Evolutionary conservation across 2,113 vertebrate species (phyloP).

Genomic region (Pelobates fuscus): DNA sequence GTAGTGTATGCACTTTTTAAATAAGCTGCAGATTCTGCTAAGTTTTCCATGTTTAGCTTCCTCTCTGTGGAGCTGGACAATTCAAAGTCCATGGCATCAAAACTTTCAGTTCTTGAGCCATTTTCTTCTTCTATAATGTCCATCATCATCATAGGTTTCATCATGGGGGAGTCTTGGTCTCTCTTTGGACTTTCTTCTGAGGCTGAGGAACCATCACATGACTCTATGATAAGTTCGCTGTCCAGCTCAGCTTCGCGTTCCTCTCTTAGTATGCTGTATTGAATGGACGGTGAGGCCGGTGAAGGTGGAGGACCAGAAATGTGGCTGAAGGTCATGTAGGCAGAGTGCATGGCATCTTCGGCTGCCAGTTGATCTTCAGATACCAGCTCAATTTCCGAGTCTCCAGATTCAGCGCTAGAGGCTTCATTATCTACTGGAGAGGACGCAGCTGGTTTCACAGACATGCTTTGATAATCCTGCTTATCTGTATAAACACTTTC

Average conservation of each 20-base stretch:
- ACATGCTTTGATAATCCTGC: constrained; percentile 51
- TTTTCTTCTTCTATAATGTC: constrained; percentile 73
- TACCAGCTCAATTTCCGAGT: constrained; percentile 93
- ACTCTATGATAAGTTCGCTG: constrained; percentile 96
- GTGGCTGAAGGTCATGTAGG: constrained; percentile 80
- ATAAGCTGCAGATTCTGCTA: constrained; percentile 67
- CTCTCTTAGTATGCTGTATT: constrained; percentile 94
- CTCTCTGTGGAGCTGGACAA: constrained; percentile 59
- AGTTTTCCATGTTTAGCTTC: constrained; percentile 72
- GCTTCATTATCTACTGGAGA: constrained; percentile 73
- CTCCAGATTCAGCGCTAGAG: constrained; percentile 90
- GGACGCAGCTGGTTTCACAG: constrained; percentile 50
- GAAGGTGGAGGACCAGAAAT: constrained; percentile 78
- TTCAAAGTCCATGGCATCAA: constrained; percentile 56
- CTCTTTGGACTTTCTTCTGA: constrained; percentile 95
- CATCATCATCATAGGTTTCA: constrained; percentile 70
- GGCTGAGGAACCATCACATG: constrained; percentile 79
- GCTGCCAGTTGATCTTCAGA: constrained; percentile 82
- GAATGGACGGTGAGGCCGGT: constrained; percentile 75
- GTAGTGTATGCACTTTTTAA: constrained; percentile 67
- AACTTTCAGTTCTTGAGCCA: constrained; percentile 45
- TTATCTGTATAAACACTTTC: constrained; percentile 27
- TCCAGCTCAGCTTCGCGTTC: constrained; percentile 96
- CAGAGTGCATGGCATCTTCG: constrained; percentile 71
- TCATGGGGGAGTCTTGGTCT: constrained; percentile 82